Base-by-base conservation (phyloP, 1,140 invertebrate species). In the Ectropis grisescens region DNA sequence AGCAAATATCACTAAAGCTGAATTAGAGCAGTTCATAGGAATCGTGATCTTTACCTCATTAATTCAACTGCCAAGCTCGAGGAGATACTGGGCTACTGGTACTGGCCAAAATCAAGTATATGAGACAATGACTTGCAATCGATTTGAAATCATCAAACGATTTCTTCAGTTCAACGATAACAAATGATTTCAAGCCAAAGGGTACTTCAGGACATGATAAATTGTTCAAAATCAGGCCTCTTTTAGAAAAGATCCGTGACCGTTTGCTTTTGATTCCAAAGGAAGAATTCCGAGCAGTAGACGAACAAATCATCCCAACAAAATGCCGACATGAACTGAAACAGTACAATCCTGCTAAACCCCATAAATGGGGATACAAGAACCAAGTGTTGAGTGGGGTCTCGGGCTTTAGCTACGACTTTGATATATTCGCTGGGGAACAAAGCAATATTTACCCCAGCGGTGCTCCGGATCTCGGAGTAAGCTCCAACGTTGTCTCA, bases 401-500 rank as follows among this genome's bases (percentile, higher is more conserved):
- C n/a, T n/a, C n/a, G n/a, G n/a, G n/a, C n/a, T n/a, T n/a, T n/a
- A n/a, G n/a, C n/a, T n/a, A n/a, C n/a, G n/a, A n/a, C n/a, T n/a
- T n/a, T n/a, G 29, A 30, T 30, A 30, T 16, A 6, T 31, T 31
- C 22, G 29, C 31, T 56, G 42, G 62, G 6, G 15, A 27, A 19
- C 39, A 59, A 36, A 47, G 54, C 23, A 55, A 47, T 35, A 11
- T 24, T 35, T 35, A 29, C 25, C 47, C 33, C 11, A 14, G 16
- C 13, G 28, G 24, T 37, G 35, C 35, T 11, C 27, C 35, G 14
- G 38, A 53, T 38, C 44, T 61, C 34, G 60, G 57, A 40, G 52
- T 55, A n/a, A n/a, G n/a, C n/a, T n/a, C 29, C 39, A 59, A 70
- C 49, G 48, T 58, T 26, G 53, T 64, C 29, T 33, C 58, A 22